Base-by-base conservation (phyloP, 2,888 invertebrate genomes). In the Chloroclysta siterata region DNA sequence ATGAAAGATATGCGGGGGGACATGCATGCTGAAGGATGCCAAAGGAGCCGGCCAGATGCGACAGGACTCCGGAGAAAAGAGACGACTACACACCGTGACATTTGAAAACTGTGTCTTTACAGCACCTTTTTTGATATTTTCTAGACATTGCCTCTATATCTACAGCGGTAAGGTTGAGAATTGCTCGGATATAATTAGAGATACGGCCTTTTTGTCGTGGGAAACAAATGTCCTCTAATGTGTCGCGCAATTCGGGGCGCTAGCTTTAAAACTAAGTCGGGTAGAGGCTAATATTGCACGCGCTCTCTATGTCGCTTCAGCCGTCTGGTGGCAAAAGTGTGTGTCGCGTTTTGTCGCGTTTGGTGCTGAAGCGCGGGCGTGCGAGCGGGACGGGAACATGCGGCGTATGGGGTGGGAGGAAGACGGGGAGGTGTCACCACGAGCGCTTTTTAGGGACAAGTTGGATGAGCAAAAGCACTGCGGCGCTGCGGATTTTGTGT, bases 41-140 rank as follows among this genome's bases (percentile, higher is more conserved):
- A 88, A 90, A 91, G 92, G 91, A 90, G 87, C 85, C 79, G 82
- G 87, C 86, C 90, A 90, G 89, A 91, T 87, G 90, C 90, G 90
- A 90, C 92, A 91, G 91, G 91, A 93, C 90, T 87, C 87, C 82
- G 90, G 85, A 87, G 92, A 92, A 93, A 93, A 92, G 93, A 93
- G 93, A 93, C 89, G 87, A 91, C 90, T 87, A 90, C 90, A 91
- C 88, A 83, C 80, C 88, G 89, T 90, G 92, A 93, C 92, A 92
- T 90, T 91, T 90, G 90, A 90, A 92, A 93, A 92, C 87, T 89
- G 90, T 92, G 92, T 92, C 93, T 92, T 87, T 92, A 89, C 89
- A 85, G 80, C 84, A 84, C 87, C 85, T 84, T 79, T 74, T 75
- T 66, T 63, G 59, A 48, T 48, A 33, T 42, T 48, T 71, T 73